Conservation (phyloP, 2,797 vertebrate genomes). For the Melanogrammus aeglefinus region DNA sequence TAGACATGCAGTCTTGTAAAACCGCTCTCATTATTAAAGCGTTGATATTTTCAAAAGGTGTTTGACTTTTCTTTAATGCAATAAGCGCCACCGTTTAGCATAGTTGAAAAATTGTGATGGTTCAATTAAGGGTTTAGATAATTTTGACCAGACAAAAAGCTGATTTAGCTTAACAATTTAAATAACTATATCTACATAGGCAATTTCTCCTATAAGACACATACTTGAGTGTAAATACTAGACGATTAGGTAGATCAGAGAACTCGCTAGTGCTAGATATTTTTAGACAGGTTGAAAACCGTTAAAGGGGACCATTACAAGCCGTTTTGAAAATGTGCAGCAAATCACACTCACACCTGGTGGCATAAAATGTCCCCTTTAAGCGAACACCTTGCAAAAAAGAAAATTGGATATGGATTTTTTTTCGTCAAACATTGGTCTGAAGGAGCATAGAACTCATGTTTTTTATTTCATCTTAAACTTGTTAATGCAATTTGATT, state of each 20-base stretch:
- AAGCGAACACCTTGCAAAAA: background rate
- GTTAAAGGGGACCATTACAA: too few relatives aligned
- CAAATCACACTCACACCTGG: too few relatives aligned
- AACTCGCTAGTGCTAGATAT: background rate
- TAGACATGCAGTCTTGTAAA: slow-evolving; percentile 75
- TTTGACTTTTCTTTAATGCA: slow-evolving; percentile 69
- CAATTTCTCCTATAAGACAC: background rate
- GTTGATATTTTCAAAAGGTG: slow-evolving; percentile 75
- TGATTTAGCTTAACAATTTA: background rate
- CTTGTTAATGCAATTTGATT: too few relatives aligned
- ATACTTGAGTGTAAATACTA: background rate
- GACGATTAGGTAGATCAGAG: background rate
- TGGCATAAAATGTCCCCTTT: too few relatives aligned
- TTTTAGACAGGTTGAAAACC: background rate
- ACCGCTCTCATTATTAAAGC: slow-evolving; percentile 73
- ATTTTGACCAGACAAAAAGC: background rate
- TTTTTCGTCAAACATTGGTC: background rate
- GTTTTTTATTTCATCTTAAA: background rate
- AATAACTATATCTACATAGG: background rate
- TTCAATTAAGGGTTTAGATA: background rate
- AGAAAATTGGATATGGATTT: background rate
- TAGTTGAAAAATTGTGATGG: background rate
- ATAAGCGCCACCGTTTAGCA: slow-evolving; percentile 59
- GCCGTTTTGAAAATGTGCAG: too few relatives aligned
- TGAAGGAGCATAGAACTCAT: too few relatives aligned